Evolutionary conservation across 1,140 invertebrate species (phyloP).

Genomic region (Xylocopa sonorina): DNA sequence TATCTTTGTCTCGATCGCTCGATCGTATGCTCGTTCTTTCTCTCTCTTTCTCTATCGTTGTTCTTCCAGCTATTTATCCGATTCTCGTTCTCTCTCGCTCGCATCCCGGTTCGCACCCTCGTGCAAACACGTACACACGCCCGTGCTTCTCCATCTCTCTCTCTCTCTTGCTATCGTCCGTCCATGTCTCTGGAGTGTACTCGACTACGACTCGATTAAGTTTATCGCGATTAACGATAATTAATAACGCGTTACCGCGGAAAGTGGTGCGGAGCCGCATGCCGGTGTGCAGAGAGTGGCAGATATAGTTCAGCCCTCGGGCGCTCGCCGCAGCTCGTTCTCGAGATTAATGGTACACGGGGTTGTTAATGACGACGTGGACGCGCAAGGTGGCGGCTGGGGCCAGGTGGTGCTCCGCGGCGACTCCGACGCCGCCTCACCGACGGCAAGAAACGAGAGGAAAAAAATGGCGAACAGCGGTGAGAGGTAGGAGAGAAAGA

Average conservation of each 20-base stretch:
- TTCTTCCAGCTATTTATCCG: no score
- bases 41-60: background rate
- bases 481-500: background rate
- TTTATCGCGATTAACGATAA: slow-evolving; percentile 68
- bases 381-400: background rate
- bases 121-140: background rate
- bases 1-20: background rate
- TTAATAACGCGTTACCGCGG: slow-evolving; percentile 62
- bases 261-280: slow-evolving; percentile 36
- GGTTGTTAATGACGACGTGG: slow-evolving; percentile 50
- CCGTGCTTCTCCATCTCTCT: no score
- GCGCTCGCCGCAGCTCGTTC: slow-evolving; percentile 25
- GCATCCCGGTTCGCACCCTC: slow-evolving; percentile 1
- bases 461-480: background rate
- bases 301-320: slow-evolving; percentile 6
- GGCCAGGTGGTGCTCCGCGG: background rate
- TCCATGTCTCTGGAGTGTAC: slow-evolving; percentile 46
- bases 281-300: background rate
- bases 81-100: background rate
- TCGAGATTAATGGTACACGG: slow-evolving; percentile 48
- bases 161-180: no score
- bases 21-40: background rate
- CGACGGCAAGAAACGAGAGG: background rate
- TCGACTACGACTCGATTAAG: slow-evolving; percentile 57
- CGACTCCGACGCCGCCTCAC: background rate